Conservation (phyloP, 2,888 invertebrate genomes). For the Hartigia nigra region DNA sequence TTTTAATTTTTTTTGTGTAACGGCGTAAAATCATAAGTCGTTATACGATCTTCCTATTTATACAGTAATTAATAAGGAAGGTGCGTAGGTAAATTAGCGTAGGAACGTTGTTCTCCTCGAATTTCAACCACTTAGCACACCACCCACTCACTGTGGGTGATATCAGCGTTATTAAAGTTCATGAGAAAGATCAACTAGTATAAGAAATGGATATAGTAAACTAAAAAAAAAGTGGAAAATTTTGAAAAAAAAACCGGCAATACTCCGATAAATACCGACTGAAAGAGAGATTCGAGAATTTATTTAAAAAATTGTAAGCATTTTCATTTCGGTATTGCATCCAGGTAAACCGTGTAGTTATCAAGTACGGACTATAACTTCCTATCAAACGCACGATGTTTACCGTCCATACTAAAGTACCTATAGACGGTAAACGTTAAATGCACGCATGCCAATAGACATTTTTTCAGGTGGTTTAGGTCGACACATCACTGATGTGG, state of each 20-base stretch:
- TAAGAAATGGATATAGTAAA: background rate
- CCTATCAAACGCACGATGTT: conserved; percentile 8
- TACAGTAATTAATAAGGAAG: background rate
- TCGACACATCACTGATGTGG: background rate
- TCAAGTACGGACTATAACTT: conserved; percentile 5
- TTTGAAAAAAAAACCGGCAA: no score
- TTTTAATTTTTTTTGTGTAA: background rate
- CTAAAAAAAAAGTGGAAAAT: background rate
- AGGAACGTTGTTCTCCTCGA: background rate
- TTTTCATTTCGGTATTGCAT: background rate
- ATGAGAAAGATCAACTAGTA: background rate
- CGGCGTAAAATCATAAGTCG: background rate
- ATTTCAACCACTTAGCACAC: background rate
- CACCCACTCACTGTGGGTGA: background rate
- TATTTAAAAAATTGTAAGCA: background rate
- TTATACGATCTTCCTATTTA: background rate
- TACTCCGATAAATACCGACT: background rate
- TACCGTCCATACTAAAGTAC: conserved; percentile 7
- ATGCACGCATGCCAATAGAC: background rate
- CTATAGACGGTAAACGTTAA: conserved; percentile 1
- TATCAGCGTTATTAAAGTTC: background rate
- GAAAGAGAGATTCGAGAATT: background rate
- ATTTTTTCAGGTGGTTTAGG: background rate
- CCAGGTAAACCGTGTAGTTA: background rate
- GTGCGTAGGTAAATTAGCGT: background rate